Base-by-base conservation (phyloP, 2,113 vertebrate species). In the Sminthopsis crassicaudata region DNA sequence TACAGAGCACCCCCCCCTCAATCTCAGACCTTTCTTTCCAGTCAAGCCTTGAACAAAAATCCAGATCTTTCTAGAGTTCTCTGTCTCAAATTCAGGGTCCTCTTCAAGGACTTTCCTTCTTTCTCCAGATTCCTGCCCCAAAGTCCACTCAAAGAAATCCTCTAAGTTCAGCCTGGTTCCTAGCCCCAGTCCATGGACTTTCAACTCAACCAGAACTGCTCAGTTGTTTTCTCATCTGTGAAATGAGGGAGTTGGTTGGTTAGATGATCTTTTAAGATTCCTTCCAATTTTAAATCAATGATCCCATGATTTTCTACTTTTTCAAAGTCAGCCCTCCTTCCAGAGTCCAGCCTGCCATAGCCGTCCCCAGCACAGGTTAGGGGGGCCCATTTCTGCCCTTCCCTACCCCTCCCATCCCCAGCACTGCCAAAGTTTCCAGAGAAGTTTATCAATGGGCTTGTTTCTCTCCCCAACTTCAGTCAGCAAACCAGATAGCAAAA, bases 371-470 rank as follows among this genome's bases (percentile, higher is more conserved):
- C 1, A n/a, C 9, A 0, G 19, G 84, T 36, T 36, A 5, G 4
- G n/a, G 2, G 25, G 91, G 2, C 16, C 60, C 10, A 0, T 0
- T 42, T 26, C 53, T 5, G 52, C 12, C 54, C 48, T 51, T 48
- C 19, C 0, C 0, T 0, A 25, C 26, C 76, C 8, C 25, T 51
- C 3, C 8, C 2, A 10, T 42, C 91, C 7, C 14, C 60, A n/a
- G 36, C 14, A n/a, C 30, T 42, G 23, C 67, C 36, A 36, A 76
- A 76, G 30, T n/a, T n/a, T 42, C 36, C 22, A 84, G 67, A 84
- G n/a, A 84, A 84, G 19, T 76, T 76, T 76, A n/a, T 76, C 60
- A 1, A 0, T 14, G 60, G 23, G 60, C 22, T 23, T 42, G n/a
- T 42, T 36, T 42, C 60, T 3, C n/a, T 42, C 42, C 67, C 67